Evolutionary conservation across 2,888 invertebrate species (phyloP), one percentile per base, ranked within the genome.

Genomic region (Tenthredo amoena): DNA sequence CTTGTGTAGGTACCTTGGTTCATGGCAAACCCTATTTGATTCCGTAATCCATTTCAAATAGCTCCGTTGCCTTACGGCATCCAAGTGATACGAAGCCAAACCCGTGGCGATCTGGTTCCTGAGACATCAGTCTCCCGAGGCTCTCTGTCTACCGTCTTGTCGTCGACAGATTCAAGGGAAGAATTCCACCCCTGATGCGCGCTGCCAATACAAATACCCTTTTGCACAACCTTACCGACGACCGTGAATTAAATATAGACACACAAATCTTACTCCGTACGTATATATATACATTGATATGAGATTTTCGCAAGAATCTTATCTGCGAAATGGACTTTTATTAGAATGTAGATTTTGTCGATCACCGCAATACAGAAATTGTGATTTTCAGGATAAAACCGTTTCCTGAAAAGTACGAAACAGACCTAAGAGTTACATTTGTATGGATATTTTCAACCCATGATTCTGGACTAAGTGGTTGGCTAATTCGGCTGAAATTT

Each of bases 1-100:
- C 74, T 74, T 21, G 21, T 43, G 74, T 34, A 72, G 72, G 37
- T 74, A 40, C 21, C 43, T 74, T 15, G 68, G 68, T 47, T 74
- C 74, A 77, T 10, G 37, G 55, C 12, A 83, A 83, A 90, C 91
- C 90, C 90, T 87, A 91, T 91, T 89, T 90, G 91, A 91, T 90
- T 91, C 89, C 89, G 91, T 91, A 91, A 91, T 91, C 90, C 90
- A 91, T 90, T 91, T 89, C 88, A 88, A 88, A 90, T 91, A 91
- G 88, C 89, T 71, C 83, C 72, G 74, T 76, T 86, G 85, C 84
- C 87, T 86, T 83, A 84, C 85, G 62, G 65, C 85, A 40, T 74
- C 77, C 77, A 47, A 58, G 55, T 65, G 26, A 84, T 68, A 55
- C 26, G 40, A 71, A 71, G 81, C 84, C 84, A 85, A 86, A 87